Evolutionary conservation across 1,140 invertebrate species (phyloP), one percentile per base, ranked within the genome.

Genomic region (Metopolophium dirhodum): DNA sequence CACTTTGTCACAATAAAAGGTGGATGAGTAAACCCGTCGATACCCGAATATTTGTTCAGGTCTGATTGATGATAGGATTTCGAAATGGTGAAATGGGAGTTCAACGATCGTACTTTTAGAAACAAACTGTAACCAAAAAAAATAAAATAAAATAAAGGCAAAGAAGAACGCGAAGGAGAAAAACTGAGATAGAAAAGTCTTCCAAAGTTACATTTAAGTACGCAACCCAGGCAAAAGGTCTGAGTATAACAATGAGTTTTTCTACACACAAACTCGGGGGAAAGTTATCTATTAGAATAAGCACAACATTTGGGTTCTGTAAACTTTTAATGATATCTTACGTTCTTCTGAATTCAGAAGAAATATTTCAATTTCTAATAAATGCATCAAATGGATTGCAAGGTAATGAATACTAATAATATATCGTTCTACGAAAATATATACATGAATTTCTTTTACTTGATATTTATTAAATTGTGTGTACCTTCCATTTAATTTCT

Each of bases 61-160:
- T 83, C 90, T 92, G 90, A 92, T 92, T 92, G 90, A 92, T 92
- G 90, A 83, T 92, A 83, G 68, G 68, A 77, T 92, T 92, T 77
- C 20, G 47, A 51, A 92, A 92, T 20, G n/a, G 35, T 90, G 37
- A 90, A 61, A 90, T 54, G 68, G 68, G 47, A 92, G 90, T 92
- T 92, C 68, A 92, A 83, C 47, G 30, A 83, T 49, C 68, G 68
- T 92, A 92, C 90, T 83, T 83, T 51, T 47, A 23, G 45, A 92
- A 92, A 92, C 90, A 51, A 92, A 92, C 90, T 51, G 90, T 49
- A 92, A 37, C n/a, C 35, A 41, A 68, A 90, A 90, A 90, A 49
- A 87, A 51, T 51, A 91, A 61, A 61, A 41, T 20, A 90, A 90
- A 35, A 91, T 68, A 45, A 22, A 68, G 2, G 11, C 1, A 26